phyloP scores from a whole-genome alignment of 1,140 invertebrate species.

The Phenacoccus solenopsis region DNA sequence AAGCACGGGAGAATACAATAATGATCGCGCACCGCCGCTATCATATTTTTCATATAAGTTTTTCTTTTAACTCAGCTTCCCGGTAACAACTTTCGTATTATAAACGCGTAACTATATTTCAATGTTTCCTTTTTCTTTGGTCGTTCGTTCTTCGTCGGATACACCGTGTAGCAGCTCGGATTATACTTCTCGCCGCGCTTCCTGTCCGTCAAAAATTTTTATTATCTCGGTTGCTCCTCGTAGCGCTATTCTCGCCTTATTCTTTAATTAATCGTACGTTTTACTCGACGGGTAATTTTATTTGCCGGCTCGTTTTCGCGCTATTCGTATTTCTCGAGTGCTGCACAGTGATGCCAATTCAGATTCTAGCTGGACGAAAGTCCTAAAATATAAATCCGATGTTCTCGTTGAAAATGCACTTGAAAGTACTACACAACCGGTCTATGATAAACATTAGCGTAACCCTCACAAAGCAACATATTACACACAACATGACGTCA shows the following conservation, averaged over 20 bases:
- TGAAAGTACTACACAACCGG: too few relatives aligned
- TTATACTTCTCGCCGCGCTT: background rate
- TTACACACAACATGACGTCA: too few relatives aligned
- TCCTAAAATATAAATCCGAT: too few relatives aligned
- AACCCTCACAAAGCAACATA: too few relatives aligned
- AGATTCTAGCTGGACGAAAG: too few relatives aligned
- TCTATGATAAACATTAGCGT: too few relatives aligned
- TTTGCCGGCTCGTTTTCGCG: background rate
- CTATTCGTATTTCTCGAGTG: too few relatives aligned
- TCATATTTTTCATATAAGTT: slow-evolving; percentile 3
- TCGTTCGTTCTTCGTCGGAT: background rate
- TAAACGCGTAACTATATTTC: slow-evolving; percentile 2
- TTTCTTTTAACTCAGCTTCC: background rate
- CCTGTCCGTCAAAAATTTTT: background rate
- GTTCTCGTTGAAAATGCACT: too few relatives aligned
- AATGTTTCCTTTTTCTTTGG: background rate
- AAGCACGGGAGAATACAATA: background rate
- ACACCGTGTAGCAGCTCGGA: too few relatives aligned
- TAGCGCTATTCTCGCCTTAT: background rate
- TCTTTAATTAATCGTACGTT: background rate
- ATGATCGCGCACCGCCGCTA: background rate
- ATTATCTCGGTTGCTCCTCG: background rate
- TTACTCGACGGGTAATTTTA: background rate
- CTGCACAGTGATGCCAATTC: too few relatives aligned
- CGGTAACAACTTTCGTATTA: slow-evolving; percentile 1